Conservation (phyloP, 2,113 vertebrate genomes). For the Callipepla squamata region DNA sequence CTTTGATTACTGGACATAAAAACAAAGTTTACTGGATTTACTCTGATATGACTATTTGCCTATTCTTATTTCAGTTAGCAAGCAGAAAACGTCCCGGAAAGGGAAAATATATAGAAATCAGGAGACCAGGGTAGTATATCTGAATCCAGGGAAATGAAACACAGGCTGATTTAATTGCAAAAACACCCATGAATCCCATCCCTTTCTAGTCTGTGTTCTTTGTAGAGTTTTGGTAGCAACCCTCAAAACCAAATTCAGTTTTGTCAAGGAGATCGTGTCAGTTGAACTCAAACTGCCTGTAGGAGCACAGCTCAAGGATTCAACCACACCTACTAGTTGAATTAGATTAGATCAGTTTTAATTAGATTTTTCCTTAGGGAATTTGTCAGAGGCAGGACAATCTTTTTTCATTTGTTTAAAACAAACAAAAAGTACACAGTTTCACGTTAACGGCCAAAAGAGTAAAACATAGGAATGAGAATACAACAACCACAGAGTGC, state of each 20-base stretch:
- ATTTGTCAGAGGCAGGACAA: neutral
- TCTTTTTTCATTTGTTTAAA: neutral
- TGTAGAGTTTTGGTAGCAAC: neutral
- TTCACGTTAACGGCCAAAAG: neutral
- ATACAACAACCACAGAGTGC: neutral
- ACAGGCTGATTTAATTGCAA: neutral
- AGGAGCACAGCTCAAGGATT: neutral
- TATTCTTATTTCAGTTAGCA: neutral
- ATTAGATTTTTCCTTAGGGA: neutral
- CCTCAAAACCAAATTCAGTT: neutral
- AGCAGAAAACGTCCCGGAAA: neutral
- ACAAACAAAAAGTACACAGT: neutral
- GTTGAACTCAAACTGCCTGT: neutral
- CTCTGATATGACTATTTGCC: neutral
- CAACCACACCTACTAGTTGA: neutral
- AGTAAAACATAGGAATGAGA: neutral
- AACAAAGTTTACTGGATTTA: neutral
- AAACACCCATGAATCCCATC: neutral
- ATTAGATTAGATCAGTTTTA: neutral
- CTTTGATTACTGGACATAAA: neutral
- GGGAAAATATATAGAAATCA: neutral
- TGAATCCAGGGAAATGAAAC: neutral
- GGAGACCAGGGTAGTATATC: neutral
- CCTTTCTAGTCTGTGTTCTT: neutral
- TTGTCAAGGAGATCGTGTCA: neutral